phyloP scores from a whole-genome alignment of 2,113 vertebrate species.

The Brachypteracias leptosomus region DNA sequence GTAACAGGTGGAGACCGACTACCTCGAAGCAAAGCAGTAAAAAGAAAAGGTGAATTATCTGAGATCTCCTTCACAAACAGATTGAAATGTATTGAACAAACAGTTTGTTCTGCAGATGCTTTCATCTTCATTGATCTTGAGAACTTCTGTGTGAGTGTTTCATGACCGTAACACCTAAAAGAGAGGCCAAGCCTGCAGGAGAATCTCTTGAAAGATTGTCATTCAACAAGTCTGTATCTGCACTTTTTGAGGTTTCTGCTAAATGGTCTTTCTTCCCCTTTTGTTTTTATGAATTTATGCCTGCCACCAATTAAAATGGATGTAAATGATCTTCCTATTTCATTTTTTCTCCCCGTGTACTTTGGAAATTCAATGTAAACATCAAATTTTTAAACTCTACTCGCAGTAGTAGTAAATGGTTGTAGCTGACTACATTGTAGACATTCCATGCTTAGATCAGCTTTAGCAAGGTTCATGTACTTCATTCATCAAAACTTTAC shows the following conservation, averaged over 20 bases:
- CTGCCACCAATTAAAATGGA: constrained; percentile 70
- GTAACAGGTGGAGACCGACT: constrained; percentile 72
- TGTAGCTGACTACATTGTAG: constrained; percentile 40
- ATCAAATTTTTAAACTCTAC: constrained; percentile 42
- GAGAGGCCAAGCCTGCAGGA: constrained; percentile 48
- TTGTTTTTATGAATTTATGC: constrained; percentile 63
- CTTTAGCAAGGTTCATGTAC: constrained; percentile 49
- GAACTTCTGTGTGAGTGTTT: constrained; percentile 51
- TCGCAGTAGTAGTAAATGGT: constrained; percentile 25
- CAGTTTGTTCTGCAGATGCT: constrained; percentile 34
- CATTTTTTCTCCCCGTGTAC: neutral
- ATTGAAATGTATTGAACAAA: constrained; percentile 39
- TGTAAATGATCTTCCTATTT: constrained; percentile 64
- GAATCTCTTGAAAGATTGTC: constrained; percentile 55
- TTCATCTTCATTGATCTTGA: constrained; percentile 32
- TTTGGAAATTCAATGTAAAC: constrained; percentile 60
- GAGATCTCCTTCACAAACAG: constrained; percentile 20
- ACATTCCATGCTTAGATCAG: constrained; percentile 33
- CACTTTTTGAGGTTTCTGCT: constrained; percentile 69
- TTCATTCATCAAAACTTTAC: constrained; percentile 34
- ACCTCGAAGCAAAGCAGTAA: constrained; percentile 74
- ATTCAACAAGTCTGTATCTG: constrained; percentile 61
- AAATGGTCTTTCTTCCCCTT: constrained; percentile 54
- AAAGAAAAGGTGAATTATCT: constrained; percentile 46
- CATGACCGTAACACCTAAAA: neutral